A percentile compares a stretch with the other conserved stretches of the same genome.
Conservation (phyloP, 2,797 vertebrate genomes). For the Eulemur albifrons region DNA sequence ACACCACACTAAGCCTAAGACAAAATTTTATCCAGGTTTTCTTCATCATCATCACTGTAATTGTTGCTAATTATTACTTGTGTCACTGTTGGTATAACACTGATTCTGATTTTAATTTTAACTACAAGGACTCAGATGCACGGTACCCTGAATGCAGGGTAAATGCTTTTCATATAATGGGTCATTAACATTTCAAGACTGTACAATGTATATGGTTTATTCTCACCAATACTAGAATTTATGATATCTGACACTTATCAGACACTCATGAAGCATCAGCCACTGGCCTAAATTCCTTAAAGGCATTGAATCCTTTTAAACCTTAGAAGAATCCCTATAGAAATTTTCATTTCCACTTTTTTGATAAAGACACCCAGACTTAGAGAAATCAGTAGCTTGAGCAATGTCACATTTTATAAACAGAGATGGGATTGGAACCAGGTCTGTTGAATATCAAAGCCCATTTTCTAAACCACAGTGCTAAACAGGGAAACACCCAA, state of each 20-base stretch:
- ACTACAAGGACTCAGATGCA: not conserved
- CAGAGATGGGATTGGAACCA: not conserved
- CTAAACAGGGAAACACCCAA: not conserved
- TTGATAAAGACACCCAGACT: not conserved
- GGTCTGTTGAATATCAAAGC: not conserved
- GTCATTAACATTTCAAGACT: constrained; percentile 1
- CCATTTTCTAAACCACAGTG: not conserved
- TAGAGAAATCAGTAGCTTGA: not conserved
- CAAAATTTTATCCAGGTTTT: not conserved
- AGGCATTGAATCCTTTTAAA: not conserved
- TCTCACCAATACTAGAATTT: not conserved
- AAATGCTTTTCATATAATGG: not conserved
- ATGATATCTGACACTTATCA: not conserved
- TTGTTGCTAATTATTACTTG: not conserved
- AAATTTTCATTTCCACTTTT: not conserved
- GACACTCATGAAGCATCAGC: not conserved
- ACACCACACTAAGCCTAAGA: not conserved
- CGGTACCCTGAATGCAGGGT: not conserved
- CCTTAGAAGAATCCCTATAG: not conserved
- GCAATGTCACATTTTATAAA: not conserved
- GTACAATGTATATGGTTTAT: not conserved
- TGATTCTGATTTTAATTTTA: constrained; percentile 37
- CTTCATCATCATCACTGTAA: not conserved
- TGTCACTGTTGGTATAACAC: not conserved
- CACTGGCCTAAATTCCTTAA: not conserved